A percentile compares a stretch with the other conserved stretches of the same genome.
phyloP scores from a whole-genome alignment of 2,797 vertebrate species.

The Lutjanus campechanus region DNA sequence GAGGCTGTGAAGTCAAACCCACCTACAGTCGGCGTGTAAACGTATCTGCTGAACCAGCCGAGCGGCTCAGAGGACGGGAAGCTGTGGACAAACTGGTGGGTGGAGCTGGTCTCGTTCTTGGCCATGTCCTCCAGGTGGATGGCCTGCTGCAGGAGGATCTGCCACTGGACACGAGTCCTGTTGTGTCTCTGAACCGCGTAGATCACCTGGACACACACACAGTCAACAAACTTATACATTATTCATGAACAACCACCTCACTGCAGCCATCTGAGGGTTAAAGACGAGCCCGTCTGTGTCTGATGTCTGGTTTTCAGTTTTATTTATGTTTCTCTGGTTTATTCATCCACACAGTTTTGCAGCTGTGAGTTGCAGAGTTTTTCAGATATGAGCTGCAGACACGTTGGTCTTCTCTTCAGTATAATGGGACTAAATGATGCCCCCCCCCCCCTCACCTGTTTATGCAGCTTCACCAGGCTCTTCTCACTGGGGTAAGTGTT shows the following conservation, averaged over 20 bases:
- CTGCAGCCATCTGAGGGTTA: too few relatives aligned
- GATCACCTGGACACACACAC: conserved; percentile 88
- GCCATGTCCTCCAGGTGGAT: conserved; percentile 96
- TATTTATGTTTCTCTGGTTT: too few relatives aligned
- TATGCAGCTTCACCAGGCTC: conserved; percentile 95
- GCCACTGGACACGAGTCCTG: conserved; percentile 96
- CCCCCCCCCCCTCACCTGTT: conserved; percentile 87
- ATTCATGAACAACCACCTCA: neutral
- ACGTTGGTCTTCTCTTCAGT: too few relatives aligned
- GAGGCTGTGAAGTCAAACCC: conserved; percentile 49
- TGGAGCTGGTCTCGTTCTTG: conserved; percentile 93
- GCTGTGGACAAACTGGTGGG: conserved; percentile 92
- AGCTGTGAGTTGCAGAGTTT: too few relatives aligned
- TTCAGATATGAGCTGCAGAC: too few relatives aligned
- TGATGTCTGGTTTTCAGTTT: too few relatives aligned
- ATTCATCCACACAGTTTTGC: too few relatives aligned
- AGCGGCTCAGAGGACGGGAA: conserved; percentile 89
- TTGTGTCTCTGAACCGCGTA: conserved; percentile 96
- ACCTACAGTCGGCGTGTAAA: conserved; percentile 94
- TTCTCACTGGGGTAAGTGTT: conserved; percentile 94
- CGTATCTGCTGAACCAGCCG: conserved; percentile 89
- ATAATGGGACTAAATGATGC: too few relatives aligned
- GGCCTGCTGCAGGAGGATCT: conserved; percentile 95
- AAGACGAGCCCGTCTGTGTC: too few relatives aligned
- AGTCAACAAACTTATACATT: too few relatives aligned